Conservation (phyloP, 2,113 vertebrate species). For the Mormoops blainvillei region DNA sequence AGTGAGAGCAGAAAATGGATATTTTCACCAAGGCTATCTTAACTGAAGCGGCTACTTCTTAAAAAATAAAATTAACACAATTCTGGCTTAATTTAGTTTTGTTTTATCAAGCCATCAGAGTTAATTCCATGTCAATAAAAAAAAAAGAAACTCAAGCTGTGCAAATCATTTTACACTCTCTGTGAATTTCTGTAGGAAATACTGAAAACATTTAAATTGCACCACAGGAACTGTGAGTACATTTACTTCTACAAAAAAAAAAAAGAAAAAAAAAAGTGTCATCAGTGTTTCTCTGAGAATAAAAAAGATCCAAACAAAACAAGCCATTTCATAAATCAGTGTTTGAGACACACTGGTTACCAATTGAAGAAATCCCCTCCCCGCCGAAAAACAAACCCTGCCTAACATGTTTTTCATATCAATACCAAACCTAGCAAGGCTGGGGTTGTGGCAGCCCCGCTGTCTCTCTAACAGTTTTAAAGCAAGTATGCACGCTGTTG, state of each 20-base stretch:
- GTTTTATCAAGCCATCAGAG: constrained; percentile 69
- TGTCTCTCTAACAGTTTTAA: background rate
- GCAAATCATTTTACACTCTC: constrained; percentile 62
- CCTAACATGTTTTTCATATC: constrained; percentile 38
- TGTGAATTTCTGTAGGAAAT: constrained; percentile 59
- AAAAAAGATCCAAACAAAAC: constrained; percentile 50
- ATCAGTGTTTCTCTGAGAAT: constrained; percentile 48
- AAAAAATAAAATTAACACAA: constrained; percentile 55
- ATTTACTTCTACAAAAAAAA: constrained; percentile 65
- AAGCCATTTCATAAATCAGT: constrained; percentile 51
- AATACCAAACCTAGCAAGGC: constrained; percentile 46
- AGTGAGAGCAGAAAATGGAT: constrained; percentile 51
- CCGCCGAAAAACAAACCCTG: background rate
- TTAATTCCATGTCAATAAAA: constrained; percentile 70
- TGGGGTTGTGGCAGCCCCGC: background rate
- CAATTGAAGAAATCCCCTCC: constrained; percentile 57
- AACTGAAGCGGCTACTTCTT: constrained; percentile 47
- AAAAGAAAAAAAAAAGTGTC: constrained; percentile 34
- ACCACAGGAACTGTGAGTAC: constrained; percentile 33
- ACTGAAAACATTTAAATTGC: constrained; percentile 58
- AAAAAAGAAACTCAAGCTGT: constrained; percentile 66
- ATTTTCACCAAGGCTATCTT: constrained; percentile 51
- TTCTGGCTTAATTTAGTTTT: constrained; percentile 68
- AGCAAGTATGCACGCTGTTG: background rate
- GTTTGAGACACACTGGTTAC: background rate